Conservation (phyloP, 2,113 vertebrate species). For the Axis porcinus region DNA sequence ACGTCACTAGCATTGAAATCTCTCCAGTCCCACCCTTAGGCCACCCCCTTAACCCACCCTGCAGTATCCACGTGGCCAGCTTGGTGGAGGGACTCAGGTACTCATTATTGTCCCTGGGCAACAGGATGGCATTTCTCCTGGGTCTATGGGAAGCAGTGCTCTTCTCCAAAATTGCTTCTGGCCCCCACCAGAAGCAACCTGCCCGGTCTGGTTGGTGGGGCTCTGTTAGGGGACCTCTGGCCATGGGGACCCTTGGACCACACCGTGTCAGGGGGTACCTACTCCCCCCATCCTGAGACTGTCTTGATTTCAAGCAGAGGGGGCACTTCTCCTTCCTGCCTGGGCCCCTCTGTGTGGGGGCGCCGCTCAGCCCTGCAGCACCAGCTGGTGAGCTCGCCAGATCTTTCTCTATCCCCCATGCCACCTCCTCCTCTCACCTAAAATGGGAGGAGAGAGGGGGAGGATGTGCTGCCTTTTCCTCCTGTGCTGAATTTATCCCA, state of each 20-base stretch:
- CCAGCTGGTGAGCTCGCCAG: conserved; percentile 65
- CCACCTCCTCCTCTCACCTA: conserved; percentile 75
- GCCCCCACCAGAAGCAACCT: neutral
- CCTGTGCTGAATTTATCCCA: conserved; percentile 70
- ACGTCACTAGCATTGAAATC: neutral
- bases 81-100: neutral
- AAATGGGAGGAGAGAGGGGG: conserved; percentile 72
- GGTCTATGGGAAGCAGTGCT: neutral
- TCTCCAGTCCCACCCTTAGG: neutral
- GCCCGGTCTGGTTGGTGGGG: rapidly evolving
- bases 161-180: neutral
- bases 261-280: rapidly evolving
- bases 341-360: neutral
- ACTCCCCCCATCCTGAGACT: neutral
- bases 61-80: neutral
- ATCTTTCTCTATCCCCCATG: conserved; percentile 60
- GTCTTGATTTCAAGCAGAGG: neutral
- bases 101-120: neutral
- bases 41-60: neutral
- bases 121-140: neutral
- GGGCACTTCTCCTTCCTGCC: neutral
- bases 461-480: conserved; percentile 58
- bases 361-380: neutral
- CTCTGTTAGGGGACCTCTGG: neutral
- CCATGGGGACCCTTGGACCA: neutral